Evolutionary conservation across 1,140 invertebrate genomes (phyloP).

Genomic region (Thalassaphorura encarpata): DNA sequence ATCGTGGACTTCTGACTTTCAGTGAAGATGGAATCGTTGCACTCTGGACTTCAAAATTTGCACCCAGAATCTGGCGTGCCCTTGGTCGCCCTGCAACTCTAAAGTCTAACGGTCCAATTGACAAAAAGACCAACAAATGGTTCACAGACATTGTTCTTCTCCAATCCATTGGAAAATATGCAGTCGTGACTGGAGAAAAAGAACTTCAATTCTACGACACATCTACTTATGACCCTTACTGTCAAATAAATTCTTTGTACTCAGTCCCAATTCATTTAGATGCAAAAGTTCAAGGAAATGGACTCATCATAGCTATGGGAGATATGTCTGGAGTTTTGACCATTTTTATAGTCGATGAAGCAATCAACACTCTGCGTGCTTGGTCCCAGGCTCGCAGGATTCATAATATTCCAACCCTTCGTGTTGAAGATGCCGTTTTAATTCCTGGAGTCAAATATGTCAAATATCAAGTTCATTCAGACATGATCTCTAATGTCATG

Average conservation of each 20-base stretch:
- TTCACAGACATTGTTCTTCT: slow-evolving; percentile 13
- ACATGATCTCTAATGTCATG: slow-evolving; percentile 10
- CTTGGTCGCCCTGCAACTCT: slow-evolving; percentile 7
- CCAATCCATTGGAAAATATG: background rate
- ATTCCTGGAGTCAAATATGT: slow-evolving; percentile 2
- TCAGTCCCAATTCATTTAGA: slow-evolving; percentile 16
- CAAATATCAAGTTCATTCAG: slow-evolving; percentile 18
- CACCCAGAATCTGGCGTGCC: slow-evolving; percentile 17
- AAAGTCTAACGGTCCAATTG: background rate
- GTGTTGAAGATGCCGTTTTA: slow-evolving; percentile 9
- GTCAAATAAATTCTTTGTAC: slow-evolving; percentile 7
- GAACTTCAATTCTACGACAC: slow-evolving; percentile 20
- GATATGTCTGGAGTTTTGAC: slow-evolving; percentile 8
- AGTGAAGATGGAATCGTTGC: slow-evolving; percentile 19
- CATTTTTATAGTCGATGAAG: slow-evolving; percentile 7
- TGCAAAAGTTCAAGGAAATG: slow-evolving; percentile 1
- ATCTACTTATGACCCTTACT: slow-evolving; percentile 18
- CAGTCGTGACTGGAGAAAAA: slow-evolving; percentile 11
- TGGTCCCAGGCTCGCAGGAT: slow-evolving; percentile 16
- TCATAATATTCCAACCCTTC: slow-evolving; percentile 13
- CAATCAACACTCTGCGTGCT: slow-evolving; percentile 2
- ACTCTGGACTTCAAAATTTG: slow-evolving; percentile 9
- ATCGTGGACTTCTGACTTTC: slow-evolving; percentile 12
- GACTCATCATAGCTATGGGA: slow-evolving; percentile 14
- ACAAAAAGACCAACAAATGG: slow-evolving; percentile 16